A percentile compares a stretch with the other conserved stretches of the same genome.
Evolutionary conservation across 2,113 vertebrate species (phyloP).

Genomic region (Chauna torquata): DNA sequence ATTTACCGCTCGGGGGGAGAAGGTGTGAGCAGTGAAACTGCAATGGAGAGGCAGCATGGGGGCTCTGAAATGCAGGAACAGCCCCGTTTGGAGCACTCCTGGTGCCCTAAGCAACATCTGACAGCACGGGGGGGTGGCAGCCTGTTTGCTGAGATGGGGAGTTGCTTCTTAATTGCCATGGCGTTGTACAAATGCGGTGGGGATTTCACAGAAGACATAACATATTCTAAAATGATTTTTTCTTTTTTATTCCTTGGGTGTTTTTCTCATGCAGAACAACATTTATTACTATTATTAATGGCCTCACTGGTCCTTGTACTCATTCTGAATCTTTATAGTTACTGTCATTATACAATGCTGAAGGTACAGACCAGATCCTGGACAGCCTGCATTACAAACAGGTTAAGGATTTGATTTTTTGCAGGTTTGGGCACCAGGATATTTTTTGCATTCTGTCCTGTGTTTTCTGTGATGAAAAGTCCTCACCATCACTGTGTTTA

Average conservation of each 20-base stretch:
- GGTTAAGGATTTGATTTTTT: background rate
- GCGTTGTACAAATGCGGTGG: background rate
- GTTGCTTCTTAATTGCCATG: slow-evolving; percentile 14
- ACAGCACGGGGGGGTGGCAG: background rate
- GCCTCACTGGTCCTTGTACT: background rate
- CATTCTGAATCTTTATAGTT: background rate
- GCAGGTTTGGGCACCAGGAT: background rate
- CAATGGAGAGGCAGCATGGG: background rate
- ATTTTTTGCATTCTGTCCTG: background rate
- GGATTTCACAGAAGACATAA: background rate
- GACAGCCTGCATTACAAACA: background rate
- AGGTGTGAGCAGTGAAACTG: background rate
- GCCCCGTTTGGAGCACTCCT: background rate
- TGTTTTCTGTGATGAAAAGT: background rate
- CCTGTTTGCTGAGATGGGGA: background rate
- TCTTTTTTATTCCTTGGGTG: slow-evolving; percentile 4
- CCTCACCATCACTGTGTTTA: background rate
- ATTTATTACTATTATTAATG: slow-evolving; percentile 40
- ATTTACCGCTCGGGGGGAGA: background rate
- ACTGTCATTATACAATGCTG: background rate
- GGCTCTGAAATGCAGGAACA: background rate
- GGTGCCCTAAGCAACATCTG: slow-evolving; percentile 3
- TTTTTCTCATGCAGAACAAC: background rate
- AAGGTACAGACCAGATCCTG: background rate
- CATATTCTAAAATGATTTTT: background rate